Base-by-base conservation (phyloP, 2,797 vertebrate species). In the Coranthus polyacanthus region DNA sequence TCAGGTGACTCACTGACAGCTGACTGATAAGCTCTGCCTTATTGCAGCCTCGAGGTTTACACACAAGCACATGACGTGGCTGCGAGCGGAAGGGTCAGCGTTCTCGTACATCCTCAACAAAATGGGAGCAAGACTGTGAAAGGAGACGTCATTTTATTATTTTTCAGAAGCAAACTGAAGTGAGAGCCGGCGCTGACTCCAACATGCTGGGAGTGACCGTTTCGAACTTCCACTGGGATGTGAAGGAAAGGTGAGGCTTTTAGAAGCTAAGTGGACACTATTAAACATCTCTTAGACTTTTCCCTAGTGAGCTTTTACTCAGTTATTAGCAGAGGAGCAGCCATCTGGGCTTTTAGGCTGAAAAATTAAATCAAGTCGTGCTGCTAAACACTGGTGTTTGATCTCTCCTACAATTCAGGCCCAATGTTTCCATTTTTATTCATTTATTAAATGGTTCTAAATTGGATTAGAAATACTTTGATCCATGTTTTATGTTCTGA, bases 1-100 rank as follows among this genome's bases (percentile, higher is more conserved):
- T 62, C 53, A 60, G 79, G 65, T 81, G 83, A 89, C 70, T 81
- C 69, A 54, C 22, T 50, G 66, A 67, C 84, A 81, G 74, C 81
- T 68, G 77, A 79, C 75, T 44, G 85, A 89, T 85, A 79, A 83
- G 47, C 54, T 44, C 20, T 6, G 11, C 22, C 62, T 62, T 71
- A 76, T 72, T 39, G 0, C 36, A 41, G 50, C 39, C 29, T 36
- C 5, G 2, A 36, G 32, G 66, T 56, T 67, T 49, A 79, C 11
- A 71, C 34, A 39, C 34, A 10, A 47, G 16, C 74, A 56, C 80
- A 69, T 59, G 61, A 79, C 39, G 62, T 32, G 67, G 34, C 17
- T 13, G 34, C 12, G 0, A 24, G 58, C 21, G n/a, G 8, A 82
- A 61, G 37, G 58, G 59, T 78, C 76, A 26, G 12, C 42, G 34